Evolutionary conservation across 1,140 invertebrate genomes (phyloP), one percentile per base, ranked within the genome.

Genomic region (Goniozus legneri): DNA sequence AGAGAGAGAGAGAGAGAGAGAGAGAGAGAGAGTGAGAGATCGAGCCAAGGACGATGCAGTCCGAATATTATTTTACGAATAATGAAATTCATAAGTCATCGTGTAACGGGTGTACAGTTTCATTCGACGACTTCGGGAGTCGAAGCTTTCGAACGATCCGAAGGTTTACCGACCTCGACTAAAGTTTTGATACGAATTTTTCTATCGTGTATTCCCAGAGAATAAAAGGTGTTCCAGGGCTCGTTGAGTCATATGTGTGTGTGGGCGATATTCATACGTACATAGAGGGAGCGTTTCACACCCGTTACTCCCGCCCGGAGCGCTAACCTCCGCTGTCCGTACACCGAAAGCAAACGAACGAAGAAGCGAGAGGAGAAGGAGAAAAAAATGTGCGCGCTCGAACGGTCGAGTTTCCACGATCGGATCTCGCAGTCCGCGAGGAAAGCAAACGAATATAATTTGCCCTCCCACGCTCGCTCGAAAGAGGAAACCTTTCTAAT

Each of bases 401-500:
- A 35, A 35, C 27, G 18, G 22, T 16, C 15, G 31, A 21, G 27
- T 39, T 16, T n/a, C 24, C 21, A 20, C 36, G 22, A 20, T 20
- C 20, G 19, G 30, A 33, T n/a, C n/a, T n/a, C n/a, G n/a, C n/a
- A n/a, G n/a, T n/a, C n/a, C n/a, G n/a, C n/a, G n/a, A n/a, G n/a
- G n/a, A n/a, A n/a, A n/a, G n/a, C n/a, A n/a, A n/a, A n/a, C n/a
- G n/a, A n/a, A n/a, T n/a, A 56, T 61, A 68, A 65, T 66, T 70
- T 72, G 71, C 68, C 64, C 65, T 72, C 67, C 67, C 67, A 68
- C 68, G 61, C 64, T 52, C 30, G 16, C 35, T 55, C 42, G 37
- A 47, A 51, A 39, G 54, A 64, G 43, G 45, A 47, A 52, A 56
- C 65, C 70, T 69, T 71, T 70, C 65, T 72, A 67, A 68, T 67